Base-by-base conservation (phyloP, 2,888 invertebrate species). In the Thumatha senex region DNA sequence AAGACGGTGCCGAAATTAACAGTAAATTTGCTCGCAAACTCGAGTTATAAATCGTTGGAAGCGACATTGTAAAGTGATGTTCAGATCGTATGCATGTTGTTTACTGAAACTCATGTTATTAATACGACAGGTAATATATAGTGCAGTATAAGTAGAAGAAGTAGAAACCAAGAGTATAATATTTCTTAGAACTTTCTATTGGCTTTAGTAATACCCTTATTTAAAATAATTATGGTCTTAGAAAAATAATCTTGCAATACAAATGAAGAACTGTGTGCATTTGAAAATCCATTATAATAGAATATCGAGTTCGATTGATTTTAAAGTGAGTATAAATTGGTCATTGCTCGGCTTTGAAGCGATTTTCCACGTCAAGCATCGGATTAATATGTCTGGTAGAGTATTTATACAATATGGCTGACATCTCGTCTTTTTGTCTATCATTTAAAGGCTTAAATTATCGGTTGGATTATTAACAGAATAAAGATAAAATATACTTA, bases 21-120 rank as follows among this genome's bases (percentile, higher is more conserved):
- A 60, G 56, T 54, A 54, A 56, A 56, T 61, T 69, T 69, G 54
- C 69, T 70, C 58, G 62, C 67, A 71, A 74, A 74, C 54, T 73
- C 49, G 53, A 57, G 50, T 49, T 67, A 76, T 78, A 79, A 79
- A 78, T 80, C 71, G 65, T 58, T 54, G 52, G 59, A 52, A 48
- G 61, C 58, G 63, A 71, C 69, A 55, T 60, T 64, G 68, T 72
- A 72, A 71, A 68, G 66, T 70, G 64, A 64, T 70, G 46, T 55
- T 67, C 61, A 70, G 64, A 69, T 70, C 65, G 35, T 65, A 56
- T 59, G 56, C 60, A 57, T 54, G 48, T 70, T 58, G 62, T 59
- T 68, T 61, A 64, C 63, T 69, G 46, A 49, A 15, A 38, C 15
- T 38, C 11, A 18, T 39, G n/a, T 15, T 38, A 29, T 29, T 36